These are phyloP conservation scores for Ailurus styani DNA, from an alignment of 2,113 vertebrate genomes.

Conservation along the genomic window DNA sequence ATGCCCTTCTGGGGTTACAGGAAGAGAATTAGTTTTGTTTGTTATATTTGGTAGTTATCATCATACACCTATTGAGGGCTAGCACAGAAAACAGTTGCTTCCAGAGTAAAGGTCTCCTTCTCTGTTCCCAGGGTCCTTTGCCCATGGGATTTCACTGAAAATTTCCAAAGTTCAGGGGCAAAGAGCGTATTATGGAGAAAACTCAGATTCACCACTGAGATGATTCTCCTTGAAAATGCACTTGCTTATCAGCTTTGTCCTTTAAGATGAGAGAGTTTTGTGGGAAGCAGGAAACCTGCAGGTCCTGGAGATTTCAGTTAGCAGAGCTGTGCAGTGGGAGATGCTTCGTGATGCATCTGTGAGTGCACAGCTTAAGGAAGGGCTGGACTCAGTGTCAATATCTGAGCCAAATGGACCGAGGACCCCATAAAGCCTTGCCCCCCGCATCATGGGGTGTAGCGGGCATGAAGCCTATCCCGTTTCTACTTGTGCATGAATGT, in stretches of 20 bases:
- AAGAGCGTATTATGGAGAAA: not conserved
- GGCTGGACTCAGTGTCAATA: not conserved
- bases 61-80: not conserved
- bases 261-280: not conserved
- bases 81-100: not conserved
- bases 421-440: not conserved
- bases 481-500: rapidly evolving
- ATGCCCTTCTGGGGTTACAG: not conserved
- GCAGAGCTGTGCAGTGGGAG: not conserved
- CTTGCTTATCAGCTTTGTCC: not conserved
- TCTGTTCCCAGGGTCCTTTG: not conserved
- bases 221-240: not conserved
- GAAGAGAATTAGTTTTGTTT: not conserved
- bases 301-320: not conserved
- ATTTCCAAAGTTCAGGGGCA: not conserved
- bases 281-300: not conserved
- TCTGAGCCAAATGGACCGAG: not conserved
- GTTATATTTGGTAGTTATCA: not conserved
- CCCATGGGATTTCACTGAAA: not conserved
- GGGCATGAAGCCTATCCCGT: rapidly evolving
- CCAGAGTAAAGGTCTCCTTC: not conserved
- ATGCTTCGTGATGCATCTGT: not conserved
- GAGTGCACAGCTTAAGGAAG: not conserved
- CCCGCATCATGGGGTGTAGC: rapidly evolving
- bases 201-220: not conserved